A percentile compares a stretch with the other conserved stretches of the same genome.
phyloP scores from a whole-genome alignment of 2,888 invertebrate species.

The Anoncus sp. region DNA sequence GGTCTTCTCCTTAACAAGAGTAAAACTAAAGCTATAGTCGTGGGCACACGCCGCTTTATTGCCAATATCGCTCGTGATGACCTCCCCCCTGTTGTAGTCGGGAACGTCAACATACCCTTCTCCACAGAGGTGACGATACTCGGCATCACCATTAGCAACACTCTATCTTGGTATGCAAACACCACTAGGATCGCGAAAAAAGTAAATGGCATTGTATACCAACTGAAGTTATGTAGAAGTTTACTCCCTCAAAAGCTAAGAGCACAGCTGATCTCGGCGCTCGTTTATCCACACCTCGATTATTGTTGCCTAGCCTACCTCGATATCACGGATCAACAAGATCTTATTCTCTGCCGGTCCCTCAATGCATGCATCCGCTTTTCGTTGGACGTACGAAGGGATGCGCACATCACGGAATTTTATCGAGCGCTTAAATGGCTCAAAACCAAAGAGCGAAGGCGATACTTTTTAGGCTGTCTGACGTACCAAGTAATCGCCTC shows the following conservation, averaged over 20 bases:
- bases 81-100: neutral
- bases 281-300: conserved; percentile 25
- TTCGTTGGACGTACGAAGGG: conserved; percentile 10
- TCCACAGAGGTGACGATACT: neutral
- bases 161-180: neutral
- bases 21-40: conserved; percentile 45
- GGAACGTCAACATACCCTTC: neutral
- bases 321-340: conserved; percentile 2
- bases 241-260: conserved; percentile 14
- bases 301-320: conserved; percentile 28
- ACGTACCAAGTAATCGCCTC: conserved; percentile 13
- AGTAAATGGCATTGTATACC: conserved; percentile 6
- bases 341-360: conserved; percentile 7
- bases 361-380: conserved; percentile 22
- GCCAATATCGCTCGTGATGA: neutral
- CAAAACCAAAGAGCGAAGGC: neutral
- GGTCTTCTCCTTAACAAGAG: conserved; percentile 13
- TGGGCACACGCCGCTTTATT: conserved; percentile 29
- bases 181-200: conserved; percentile 8
- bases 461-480: conserved; percentile 15
- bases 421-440: conserved; percentile 20
- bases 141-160: conserved; percentile 15
- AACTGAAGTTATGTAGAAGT: conserved; percentile 20
- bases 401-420: neutral
- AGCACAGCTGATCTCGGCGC: neutral